A percentile compares a stretch with the other conserved stretches of the same genome.
Conservation (phyloP, 2,888 invertebrate species). For the Holacanthella duospinosa region DNA sequence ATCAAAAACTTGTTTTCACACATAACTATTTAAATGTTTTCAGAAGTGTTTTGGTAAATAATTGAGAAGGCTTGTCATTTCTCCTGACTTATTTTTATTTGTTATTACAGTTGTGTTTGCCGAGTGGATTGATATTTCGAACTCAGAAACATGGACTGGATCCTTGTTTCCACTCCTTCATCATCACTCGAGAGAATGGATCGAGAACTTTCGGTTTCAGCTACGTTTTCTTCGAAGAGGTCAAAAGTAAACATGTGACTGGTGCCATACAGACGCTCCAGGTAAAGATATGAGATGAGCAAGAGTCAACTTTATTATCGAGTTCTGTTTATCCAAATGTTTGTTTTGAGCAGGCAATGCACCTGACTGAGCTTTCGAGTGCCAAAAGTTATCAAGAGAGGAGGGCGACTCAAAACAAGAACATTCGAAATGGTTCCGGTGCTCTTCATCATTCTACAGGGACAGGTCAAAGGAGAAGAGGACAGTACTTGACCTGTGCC, state of each 20-base stretch:
- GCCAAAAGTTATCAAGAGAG: constrained; percentile 48
- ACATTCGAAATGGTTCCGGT: constrained; percentile 31
- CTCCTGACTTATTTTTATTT: too few relatives aligned
- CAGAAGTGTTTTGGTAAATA: too few relatives aligned
- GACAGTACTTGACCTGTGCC: neutral
- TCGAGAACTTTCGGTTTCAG: constrained; percentile 88
- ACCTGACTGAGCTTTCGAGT: constrained; percentile 76
- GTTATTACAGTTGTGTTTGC: constrained; percentile 72
- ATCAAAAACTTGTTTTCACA: too few relatives aligned
- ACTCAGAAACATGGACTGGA: constrained; percentile 81
- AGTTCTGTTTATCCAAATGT: too few relatives aligned
- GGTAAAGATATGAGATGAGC: constrained; percentile 42
- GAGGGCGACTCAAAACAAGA: constrained; percentile 33
- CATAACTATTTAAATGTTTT: too few relatives aligned
- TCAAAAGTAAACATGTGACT: constrained; percentile 81
- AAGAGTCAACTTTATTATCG: neutral
- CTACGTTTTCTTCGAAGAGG: constrained; percentile 92
- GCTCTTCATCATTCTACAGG: constrained; percentile 18
- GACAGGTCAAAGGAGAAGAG: neutral
- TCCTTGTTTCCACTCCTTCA: constrained; percentile 88
- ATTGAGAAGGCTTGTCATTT: too few relatives aligned
- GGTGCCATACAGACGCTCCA: constrained; percentile 92
- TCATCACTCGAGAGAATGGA: constrained; percentile 94
- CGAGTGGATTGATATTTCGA: constrained; percentile 84
- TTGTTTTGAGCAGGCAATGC: constrained; percentile 63